Base-by-base conservation (phyloP, 2,113 vertebrate species). In the Progne subis region DNA sequence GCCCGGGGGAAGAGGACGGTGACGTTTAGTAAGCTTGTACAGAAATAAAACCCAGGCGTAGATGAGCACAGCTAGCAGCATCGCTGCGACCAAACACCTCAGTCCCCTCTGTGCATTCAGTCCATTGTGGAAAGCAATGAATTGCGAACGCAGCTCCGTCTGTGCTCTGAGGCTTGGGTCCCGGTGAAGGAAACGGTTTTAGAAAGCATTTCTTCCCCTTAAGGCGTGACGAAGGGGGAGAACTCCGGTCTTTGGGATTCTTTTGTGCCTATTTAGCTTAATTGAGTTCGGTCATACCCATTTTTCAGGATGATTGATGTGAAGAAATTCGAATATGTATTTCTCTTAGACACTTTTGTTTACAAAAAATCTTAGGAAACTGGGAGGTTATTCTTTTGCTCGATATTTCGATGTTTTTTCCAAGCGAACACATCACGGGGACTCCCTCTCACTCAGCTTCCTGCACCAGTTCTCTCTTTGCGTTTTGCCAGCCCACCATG, bases 401-500 rank as follows among this genome's bases (percentile, higher is more conserved):
- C 23, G 21, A 0, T 11, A 8, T 8, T 26, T 39, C 18, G 26
- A 2, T 49, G 10, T 6, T 72, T 70, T 46, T 80, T 61, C 32
- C 32, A 41, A 55, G 39, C 7, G 23, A 88, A 29, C 28, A 9
- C 2, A 1, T 37, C 12, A 19, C 21, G 3, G 1, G 9, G 11
- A 3, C 18, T 59, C 28, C 47, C 29, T 28, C 16, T 55, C 24
- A 4, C 46, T 52, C 46, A 26, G 29, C 21, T 31, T 41, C 19
- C 55, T 8, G 9, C 26, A 20, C 18, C 65, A 5, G 6, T 18
- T 41, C 37, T 47, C 18, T 20, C 14, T 15, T 0, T 6, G 59
- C 4, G 0, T n/a, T 83, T 39, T 74, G 55, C 46, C 14, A 1
- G 50, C 21, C 53, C 34, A 6, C 25, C 11, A 0, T 2, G 31